Evolutionary conservation across 1,140 invertebrate genomes (phyloP).

Genomic region (Rhyzopertha dominica): DNA sequence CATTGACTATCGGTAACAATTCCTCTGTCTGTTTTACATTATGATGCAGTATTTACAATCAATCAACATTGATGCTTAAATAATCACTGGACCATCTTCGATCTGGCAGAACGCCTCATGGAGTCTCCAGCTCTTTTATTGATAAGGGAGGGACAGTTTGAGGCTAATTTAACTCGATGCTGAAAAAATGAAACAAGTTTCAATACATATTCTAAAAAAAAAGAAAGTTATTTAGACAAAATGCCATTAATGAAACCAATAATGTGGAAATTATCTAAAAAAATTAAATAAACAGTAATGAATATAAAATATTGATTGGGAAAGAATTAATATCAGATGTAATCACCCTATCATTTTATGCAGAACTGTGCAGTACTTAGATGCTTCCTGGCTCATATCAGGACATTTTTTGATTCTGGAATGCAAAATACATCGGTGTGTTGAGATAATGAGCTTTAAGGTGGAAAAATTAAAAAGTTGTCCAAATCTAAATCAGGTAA

Average conservation of each 20-base stretch:
- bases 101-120: background rate
- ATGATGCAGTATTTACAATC: background rate
- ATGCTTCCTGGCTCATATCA: too few species aligned
- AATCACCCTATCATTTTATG: background rate
- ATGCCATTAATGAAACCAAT: too few species aligned
- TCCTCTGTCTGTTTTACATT: slow-evolving; percentile 8
- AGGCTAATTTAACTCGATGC: slow-evolving; percentile 22
- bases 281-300: too few species aligned
- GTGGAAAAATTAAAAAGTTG: slow-evolving; percentile 13
- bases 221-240: too few species aligned
- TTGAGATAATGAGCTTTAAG: too few species aligned
- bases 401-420: too few species aligned
- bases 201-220: too few species aligned
- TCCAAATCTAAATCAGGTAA: slow-evolving; percentile 11
- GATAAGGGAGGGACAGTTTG: slow-evolving; percentile 38
- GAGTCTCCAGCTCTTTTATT: slow-evolving; percentile 28
- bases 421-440: too few species aligned
- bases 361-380: background rate
- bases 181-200: too few species aligned
- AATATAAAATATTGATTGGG: too few species aligned
- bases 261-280: too few species aligned
- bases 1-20: slow-evolving; percentile 22
- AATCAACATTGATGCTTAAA: slow-evolving; percentile 1
- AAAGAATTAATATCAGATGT: background rate
- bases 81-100: background rate